phyloP scores from a whole-genome alignment of 1,140 invertebrate genomes.

The Heterodera carotae region DNA sequence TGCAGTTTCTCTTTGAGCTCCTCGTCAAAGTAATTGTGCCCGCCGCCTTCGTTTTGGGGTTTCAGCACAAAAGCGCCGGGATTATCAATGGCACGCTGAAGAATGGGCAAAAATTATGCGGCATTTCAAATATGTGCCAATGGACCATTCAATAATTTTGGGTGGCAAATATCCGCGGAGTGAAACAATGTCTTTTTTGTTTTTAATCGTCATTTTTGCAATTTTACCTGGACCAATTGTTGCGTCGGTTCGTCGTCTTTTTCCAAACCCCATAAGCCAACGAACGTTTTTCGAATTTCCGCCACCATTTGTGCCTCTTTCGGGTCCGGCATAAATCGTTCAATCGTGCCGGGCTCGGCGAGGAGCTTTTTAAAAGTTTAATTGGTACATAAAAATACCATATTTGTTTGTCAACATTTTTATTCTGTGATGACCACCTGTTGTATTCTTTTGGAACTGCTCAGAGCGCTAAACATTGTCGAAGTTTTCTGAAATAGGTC shows the following conservation, averaged over 20 bases:
- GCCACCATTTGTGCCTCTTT: slow-evolving; percentile 56
- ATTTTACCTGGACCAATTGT: slow-evolving; percentile 26
- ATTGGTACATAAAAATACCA: background rate
- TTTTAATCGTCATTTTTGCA: no score
- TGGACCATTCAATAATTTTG: no score
- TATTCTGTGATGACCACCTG: slow-evolving; percentile 41
- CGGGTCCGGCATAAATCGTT: slow-evolving; percentile 76
- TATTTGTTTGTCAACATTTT: no score
- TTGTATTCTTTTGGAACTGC: slow-evolving; percentile 72
- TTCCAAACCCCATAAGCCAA: slow-evolving; percentile 85
- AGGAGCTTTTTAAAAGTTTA: slow-evolving; percentile 35
- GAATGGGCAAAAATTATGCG: background rate
- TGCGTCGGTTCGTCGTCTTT: slow-evolving; percentile 44
- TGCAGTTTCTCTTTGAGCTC: slow-evolving; percentile 75
- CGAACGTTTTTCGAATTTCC: slow-evolving; percentile 80
- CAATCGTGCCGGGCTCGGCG: slow-evolving; percentile 66
- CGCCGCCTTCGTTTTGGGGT: slow-evolving; percentile 82
- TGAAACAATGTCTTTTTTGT: no score
- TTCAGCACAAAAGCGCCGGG: slow-evolving; percentile 89
- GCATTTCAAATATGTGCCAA: no score
- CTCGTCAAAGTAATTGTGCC: slow-evolving; percentile 85
- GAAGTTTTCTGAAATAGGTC: background rate
- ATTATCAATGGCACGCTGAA: slow-evolving; percentile 77
- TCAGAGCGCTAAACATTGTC: slow-evolving; percentile 90
- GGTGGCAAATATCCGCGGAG: no score